phyloP scores from a whole-genome alignment of 2,113 vertebrate species.

The Epinephelus cyanopodus region DNA sequence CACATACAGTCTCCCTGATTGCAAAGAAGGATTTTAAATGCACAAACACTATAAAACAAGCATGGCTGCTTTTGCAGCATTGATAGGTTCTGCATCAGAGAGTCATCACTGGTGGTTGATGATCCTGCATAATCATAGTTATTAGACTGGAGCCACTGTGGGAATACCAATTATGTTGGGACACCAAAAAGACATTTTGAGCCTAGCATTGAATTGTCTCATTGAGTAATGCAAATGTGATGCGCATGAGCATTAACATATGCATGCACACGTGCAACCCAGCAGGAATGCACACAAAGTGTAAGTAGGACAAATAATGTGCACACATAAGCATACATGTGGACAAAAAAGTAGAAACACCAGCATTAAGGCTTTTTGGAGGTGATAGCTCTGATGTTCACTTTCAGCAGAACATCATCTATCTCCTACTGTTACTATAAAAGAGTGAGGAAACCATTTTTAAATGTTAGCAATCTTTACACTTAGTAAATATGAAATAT shows the following conservation, averaged over 20 bases:
- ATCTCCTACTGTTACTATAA: not conserved
- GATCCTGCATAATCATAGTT: slow-evolving; percentile 59
- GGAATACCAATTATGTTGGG: slow-evolving; percentile 55
- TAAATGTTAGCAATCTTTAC: not conserved
- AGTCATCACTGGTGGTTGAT: slow-evolving; percentile 26
- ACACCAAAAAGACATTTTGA: slow-evolving; percentile 56
- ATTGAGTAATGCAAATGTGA: slow-evolving; percentile 61
- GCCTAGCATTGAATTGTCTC: slow-evolving; percentile 41
- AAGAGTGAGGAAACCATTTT: not conserved
- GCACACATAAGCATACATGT: not conserved
- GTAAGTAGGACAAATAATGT: slow-evolving; percentile 7
- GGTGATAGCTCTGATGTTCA: not conserved
- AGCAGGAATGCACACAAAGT: slow-evolving; percentile 7
- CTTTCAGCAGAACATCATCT: not conserved
- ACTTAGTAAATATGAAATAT: not conserved
- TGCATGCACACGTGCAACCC: slow-evolving; percentile 17
- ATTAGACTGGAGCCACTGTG: slow-evolving; percentile 45
- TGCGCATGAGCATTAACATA: slow-evolving; percentile 31
- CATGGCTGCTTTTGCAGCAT: not conserved
- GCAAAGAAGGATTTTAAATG: not conserved
- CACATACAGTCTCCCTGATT: not conserved
- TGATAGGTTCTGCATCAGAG: slow-evolving; percentile 27
- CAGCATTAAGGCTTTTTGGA: not conserved
- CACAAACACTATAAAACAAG: slow-evolving; percentile 21
- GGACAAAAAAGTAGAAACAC: not conserved